These are phyloP conservation scores for Fopius arisanus DNA, from an alignment of 1,140 invertebrate species.

Conservation along the genomic window DNA sequence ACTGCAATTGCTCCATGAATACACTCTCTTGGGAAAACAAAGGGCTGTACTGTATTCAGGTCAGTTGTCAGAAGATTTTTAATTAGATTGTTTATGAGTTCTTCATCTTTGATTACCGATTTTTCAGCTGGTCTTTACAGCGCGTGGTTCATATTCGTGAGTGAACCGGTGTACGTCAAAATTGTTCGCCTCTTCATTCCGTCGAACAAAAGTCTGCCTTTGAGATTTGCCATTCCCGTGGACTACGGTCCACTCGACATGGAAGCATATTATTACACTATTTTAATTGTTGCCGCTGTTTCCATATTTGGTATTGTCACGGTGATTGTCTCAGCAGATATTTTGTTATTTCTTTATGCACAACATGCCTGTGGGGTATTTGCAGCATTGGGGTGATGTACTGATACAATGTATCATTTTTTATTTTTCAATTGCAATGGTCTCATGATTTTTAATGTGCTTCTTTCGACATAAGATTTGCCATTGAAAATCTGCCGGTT, in stretches of 20 bases:
- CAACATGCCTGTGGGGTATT: not conserved
- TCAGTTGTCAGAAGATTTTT: not conserved
- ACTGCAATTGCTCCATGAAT: not conserved
- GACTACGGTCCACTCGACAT: not conserved
- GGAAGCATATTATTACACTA: not conserved
- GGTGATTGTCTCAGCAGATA: not conserved
- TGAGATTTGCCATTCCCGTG: not conserved
- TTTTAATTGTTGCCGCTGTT: not conserved
- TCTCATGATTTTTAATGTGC: not conserved
- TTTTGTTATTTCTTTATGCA: not conserved
- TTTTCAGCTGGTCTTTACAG: not conserved
- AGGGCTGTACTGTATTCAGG: not conserved
- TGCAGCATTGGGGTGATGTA: slow-evolving; percentile 5
- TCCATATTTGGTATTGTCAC: not conserved
- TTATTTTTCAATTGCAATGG: not conserved
- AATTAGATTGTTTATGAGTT: not conserved
- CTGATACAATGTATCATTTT: not conserved
- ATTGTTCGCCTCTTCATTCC: not conserved
- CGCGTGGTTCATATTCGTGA: not conserved
- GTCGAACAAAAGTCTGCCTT: not conserved
- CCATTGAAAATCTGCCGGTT: not conserved
- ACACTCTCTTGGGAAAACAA: not conserved
- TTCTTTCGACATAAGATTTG: not conserved
- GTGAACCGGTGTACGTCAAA: not conserved
- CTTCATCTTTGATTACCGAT: not conserved